Conservation (phyloP, 1,140 invertebrate species). For the Lordiphosa clarofinis region DNA sequence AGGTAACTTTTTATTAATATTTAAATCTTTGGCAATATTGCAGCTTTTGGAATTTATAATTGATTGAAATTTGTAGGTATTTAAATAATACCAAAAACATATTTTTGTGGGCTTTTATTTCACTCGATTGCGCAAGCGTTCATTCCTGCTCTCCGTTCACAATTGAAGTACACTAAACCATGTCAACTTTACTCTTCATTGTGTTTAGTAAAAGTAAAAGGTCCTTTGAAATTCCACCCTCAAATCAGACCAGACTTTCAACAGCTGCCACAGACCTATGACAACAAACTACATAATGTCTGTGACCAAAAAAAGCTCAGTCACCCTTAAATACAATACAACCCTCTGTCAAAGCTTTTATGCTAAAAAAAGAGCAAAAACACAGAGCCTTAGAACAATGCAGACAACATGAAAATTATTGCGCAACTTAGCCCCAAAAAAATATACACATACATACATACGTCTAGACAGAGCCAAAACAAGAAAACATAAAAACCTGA, state of each 20-base stretch:
- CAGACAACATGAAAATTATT: slow-evolving; percentile 51
- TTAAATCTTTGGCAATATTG: too few species aligned
- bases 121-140: too few species aligned
- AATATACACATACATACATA: neutral
- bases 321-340: slow-evolving; percentile 30
- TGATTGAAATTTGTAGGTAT: too few species aligned
- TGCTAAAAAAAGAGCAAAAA: slow-evolving; percentile 9
- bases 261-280: slow-evolving; percentile 35
- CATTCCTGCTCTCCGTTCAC: too few species aligned
- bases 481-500: neutral
- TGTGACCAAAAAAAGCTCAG: slow-evolving; percentile 23
- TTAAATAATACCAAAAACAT: too few species aligned
- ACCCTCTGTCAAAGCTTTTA: slow-evolving; percentile 39
- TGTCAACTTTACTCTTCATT: too few species aligned
- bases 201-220: neutral
- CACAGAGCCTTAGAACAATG: slow-evolving; percentile 4
- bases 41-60: too few species aligned
- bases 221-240: slow-evolving; percentile 4
- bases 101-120: too few species aligned
- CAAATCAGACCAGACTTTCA: slow-evolving; percentile 1
- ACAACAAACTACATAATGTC: slow-evolving; percentile 44
- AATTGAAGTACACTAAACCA: too few species aligned
- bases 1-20: too few species aligned
- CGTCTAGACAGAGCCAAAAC: slow-evolving; percentile 40
- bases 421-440: slow-evolving; percentile 43